A percentile compares a stretch with the other conserved stretches of the same genome.
Evolutionary conservation across 2,113 vertebrate genomes (phyloP).

Genomic region (Paradoxurus hermaphroditus): DNA sequence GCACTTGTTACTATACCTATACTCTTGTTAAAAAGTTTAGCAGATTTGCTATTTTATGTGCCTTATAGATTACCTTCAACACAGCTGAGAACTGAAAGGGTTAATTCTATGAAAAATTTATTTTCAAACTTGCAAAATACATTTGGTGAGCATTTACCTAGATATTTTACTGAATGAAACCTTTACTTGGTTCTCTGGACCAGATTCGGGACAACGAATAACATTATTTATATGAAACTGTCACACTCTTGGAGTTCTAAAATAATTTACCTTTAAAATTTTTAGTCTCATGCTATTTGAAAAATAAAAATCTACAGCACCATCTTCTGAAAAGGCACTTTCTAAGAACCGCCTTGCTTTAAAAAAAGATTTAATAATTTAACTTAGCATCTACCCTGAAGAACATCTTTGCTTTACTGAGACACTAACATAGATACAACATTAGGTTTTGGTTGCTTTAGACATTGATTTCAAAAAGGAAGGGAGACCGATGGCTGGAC

Average conservation of each 20-base stretch:
- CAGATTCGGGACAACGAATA: conserved; percentile 85
- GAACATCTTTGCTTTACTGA: conserved; percentile 70
- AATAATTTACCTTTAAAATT: conserved; percentile 74
- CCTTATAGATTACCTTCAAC: not conserved
- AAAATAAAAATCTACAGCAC: conserved; percentile 93
- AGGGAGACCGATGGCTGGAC: not conserved
- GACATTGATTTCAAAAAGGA: conserved; percentile 45
- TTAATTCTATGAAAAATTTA: conserved; percentile 49
- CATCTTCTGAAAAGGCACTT: conserved; percentile 99
- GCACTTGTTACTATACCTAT: not conserved
- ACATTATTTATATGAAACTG: conserved; percentile 84
- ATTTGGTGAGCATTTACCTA: conserved; percentile 78
- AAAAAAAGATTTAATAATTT: conserved; percentile 71
- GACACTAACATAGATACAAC: conserved; percentile 50
- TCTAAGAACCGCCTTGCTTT: conserved; percentile 88
- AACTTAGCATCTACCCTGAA: conserved; percentile 51
- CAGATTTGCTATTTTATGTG: not conserved
- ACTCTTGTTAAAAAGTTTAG: conserved; percentile 8
- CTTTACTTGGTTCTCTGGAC: conserved; percentile 83
- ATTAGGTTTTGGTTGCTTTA: conserved; percentile 61
- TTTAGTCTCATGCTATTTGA: conserved; percentile 82
- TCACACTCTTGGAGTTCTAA: conserved; percentile 87
- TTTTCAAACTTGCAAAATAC: conserved; percentile 65
- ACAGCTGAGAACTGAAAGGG: conserved; percentile 49
- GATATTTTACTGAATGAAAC: conserved; percentile 45